phyloP scores from a whole-genome alignment of 2,797 vertebrate species.

The Nannoperca obscura region DNA sequence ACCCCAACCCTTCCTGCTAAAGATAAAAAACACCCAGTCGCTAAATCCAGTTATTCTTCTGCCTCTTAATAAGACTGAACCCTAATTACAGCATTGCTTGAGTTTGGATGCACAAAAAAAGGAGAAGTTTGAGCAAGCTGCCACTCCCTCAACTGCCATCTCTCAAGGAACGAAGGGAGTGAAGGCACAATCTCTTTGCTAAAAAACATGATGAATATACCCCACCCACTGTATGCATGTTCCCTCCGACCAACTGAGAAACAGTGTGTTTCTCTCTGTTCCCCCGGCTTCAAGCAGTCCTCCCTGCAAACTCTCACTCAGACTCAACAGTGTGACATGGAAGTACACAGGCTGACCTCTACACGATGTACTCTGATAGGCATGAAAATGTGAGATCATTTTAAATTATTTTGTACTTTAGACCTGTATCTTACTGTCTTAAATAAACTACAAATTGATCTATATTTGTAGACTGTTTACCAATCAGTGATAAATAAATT shows the following conservation, averaged over 20 bases:
- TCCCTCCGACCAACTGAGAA: slow-evolving; percentile 1
- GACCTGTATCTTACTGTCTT: neutral
- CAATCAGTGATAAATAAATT: neutral
- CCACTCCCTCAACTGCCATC: neutral
- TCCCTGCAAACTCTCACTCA: neutral
- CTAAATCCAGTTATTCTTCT: neutral
- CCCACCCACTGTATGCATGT: neutral
- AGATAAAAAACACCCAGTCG: neutral
- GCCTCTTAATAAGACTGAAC: neutral
- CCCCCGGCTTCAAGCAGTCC: neutral
- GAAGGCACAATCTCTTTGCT: slow-evolving; percentile 2
- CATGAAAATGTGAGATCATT: neutral
- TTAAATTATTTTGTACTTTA: neutral
- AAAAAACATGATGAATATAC: slow-evolving; percentile 10
- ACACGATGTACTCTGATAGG: neutral
- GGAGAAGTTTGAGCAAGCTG: neutral
- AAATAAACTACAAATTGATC: neutral
- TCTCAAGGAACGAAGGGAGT: neutral
- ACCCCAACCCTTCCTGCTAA: neutral
- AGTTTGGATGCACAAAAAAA: neutral
- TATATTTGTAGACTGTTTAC: neutral
- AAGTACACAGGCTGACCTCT: slow-evolving; percentile 11
- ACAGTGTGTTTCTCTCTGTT: neutral
- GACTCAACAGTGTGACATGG: neutral
- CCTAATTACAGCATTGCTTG: neutral